A percentile compares a stretch with the other conserved stretches of the same genome.
Evolutionary conservation across 1,140 invertebrate species (phyloP).

Genomic region (Procambarus virginalis): DNA sequence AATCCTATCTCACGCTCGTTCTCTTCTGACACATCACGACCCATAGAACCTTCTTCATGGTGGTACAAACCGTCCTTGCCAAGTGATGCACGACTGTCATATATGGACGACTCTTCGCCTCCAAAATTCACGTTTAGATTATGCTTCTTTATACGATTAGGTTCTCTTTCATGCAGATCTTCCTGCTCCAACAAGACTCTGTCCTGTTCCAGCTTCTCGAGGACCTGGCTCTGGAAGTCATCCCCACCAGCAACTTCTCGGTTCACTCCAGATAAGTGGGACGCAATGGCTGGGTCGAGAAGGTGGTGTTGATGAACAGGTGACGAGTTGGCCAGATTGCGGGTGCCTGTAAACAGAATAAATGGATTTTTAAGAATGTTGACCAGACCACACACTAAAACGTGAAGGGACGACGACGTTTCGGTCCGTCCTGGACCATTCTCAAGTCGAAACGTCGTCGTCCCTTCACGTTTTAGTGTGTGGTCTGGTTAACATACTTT

Average conservation of each 20-base stretch:
- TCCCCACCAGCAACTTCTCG: no score
- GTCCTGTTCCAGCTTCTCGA: no score
- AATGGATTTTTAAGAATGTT: neutral
- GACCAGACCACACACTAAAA: no score
- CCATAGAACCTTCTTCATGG: neutral
- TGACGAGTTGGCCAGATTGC: neutral
- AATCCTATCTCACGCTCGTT: neutral
- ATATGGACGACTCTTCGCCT: no score
- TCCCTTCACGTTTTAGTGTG: no score
- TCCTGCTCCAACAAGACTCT: no score
- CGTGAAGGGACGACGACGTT: no score
- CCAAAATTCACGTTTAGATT: neutral
- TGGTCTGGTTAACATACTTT: no score
- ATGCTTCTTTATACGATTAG: neutral
- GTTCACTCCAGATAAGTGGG: neutral
- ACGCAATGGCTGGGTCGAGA: neutral
- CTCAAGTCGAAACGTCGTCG: no score
- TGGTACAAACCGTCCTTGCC: no score
- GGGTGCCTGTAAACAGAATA: neutral
- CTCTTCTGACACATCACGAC: neutral
- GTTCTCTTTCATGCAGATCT: neutral
- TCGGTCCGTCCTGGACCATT: no score
- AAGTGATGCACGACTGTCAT: no score
- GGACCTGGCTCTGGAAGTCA: neutral
- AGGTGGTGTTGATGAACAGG: neutral